phyloP scores from a whole-genome alignment of 2,888 invertebrate species.

The Acleris sparsana region DNA sequence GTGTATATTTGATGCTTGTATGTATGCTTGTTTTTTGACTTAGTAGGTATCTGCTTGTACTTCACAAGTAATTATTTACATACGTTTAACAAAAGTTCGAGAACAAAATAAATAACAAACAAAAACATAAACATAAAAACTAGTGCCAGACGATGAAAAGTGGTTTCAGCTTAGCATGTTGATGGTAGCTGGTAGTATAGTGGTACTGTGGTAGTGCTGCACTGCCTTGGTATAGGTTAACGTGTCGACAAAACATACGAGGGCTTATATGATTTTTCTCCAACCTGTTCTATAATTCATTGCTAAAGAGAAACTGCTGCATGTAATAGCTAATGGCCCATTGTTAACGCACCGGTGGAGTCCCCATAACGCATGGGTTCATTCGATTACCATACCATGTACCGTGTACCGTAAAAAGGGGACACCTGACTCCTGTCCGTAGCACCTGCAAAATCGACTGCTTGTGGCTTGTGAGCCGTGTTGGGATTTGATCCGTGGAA shows the following conservation, averaged over 20 bases:
- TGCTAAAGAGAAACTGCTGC: constrained; percentile 32
- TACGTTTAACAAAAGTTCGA: too few relatives aligned
- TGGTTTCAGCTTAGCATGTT: too few relatives aligned
- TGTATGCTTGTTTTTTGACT: too few relatives aligned
- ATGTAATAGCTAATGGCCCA: constrained; percentile 24
- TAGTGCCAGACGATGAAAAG: too few relatives aligned
- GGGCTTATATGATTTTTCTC: constrained; percentile 6
- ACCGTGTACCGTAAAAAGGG: constrained; percentile 13
- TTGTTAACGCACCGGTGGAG: constrained; percentile 32
- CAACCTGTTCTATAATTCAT: constrained; percentile 25
- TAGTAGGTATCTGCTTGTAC: too few relatives aligned
- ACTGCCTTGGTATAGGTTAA: too few relatives aligned
- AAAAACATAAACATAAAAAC: too few relatives aligned
- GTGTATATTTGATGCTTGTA: too few relatives aligned
- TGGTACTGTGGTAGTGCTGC: too few relatives aligned
- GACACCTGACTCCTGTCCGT: constrained; percentile 4
- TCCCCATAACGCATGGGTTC: constrained; percentile 33
- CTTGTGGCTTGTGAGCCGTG: neutral
- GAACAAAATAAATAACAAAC: too few relatives aligned
- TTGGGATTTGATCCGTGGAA: neutral
- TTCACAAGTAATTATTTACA: too few relatives aligned
- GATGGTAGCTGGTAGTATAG: too few relatives aligned
- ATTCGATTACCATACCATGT: constrained; percentile 29
- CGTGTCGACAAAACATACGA: neutral
- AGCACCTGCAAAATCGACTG: neutral